Evolutionary conservation across 1,140 invertebrate species (phyloP), one percentile per base, ranked within the genome.

Genomic region (Grapholita molesta): DNA sequence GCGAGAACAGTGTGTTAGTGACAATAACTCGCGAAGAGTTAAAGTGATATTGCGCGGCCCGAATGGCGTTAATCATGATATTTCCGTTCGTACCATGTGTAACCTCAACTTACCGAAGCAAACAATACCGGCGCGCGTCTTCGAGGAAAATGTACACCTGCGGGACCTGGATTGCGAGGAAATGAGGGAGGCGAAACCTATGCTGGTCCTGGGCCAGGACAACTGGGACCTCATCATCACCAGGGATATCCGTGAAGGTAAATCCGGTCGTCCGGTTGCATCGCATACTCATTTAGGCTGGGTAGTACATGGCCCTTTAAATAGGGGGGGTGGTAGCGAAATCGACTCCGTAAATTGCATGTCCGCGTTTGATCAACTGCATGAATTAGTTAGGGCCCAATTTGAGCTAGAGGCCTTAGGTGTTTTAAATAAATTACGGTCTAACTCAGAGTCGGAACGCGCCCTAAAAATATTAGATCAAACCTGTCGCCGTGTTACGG

Each of bases 201-300:
- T 25, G 57, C 33, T 69, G 38, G 38, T 70, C 15, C 6, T 70
- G 8, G 69, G 69, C n/a, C 61, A 70, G 48, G 69, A 70, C 30
- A 70, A 70, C 32, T 70, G 69, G 69, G 28, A 66, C 6, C 48
- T 70, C 15, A 55, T 70, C 15, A 32, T 66, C n/a, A 8, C 8
- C 6, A 30, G 12, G 42, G 61, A 66, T 12, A 23, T 66, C 1
- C 24, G 61, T 2, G 38, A 32, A 53, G 69, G 69, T 35, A 35
- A 35, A 35, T 38, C 38, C 23, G 48, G 33, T 57, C 11, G 30
- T 18, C 69, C 69, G 18, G 61, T 66, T 4, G 38, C 64, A 6
- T 66, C 69, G 12, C 55, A 33, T 3, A 70, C 69, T 32, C 24
- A 21, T 15, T 42, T 70, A 21, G 69, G 69, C 12, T 70, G 69